These are phyloP conservation scores for Otus sunia DNA, from an alignment of 2,113 vertebrate genomes.

Conservation along the genomic window DNA sequence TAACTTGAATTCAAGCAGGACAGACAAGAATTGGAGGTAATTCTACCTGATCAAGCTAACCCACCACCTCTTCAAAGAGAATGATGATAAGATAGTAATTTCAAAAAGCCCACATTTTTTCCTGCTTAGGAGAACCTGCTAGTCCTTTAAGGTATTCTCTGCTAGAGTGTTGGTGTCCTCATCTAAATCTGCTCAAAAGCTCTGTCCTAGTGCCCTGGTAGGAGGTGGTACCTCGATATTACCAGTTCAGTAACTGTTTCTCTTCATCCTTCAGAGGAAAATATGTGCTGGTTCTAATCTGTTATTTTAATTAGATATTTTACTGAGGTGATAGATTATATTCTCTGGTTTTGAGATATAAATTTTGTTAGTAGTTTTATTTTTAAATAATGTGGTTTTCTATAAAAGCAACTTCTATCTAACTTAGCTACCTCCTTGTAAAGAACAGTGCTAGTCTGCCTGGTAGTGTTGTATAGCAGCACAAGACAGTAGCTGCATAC, in stretches of 20 bases:
- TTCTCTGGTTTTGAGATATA: neutral
- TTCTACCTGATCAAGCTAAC: neutral
- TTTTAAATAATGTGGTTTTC: neutral
- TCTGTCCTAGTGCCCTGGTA: neutral
- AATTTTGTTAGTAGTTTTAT: neutral
- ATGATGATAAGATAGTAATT: neutral
- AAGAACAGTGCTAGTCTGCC: neutral
- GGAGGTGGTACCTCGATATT: neutral
- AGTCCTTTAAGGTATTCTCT: neutral
- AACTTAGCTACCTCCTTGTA: neutral
- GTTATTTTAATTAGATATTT: neutral
- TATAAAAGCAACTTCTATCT: neutral
- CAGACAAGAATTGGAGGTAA: neutral
- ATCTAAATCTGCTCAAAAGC: neutral
- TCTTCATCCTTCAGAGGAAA: neutral
- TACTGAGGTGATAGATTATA: too few relatives aligned
- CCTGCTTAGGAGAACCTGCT: neutral
- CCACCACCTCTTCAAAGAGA: neutral
- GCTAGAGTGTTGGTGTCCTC: neutral
- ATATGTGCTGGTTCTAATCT: neutral
- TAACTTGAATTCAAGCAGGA: neutral
- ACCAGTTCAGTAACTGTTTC: neutral
- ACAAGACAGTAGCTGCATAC: neutral
- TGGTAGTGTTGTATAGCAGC: neutral
- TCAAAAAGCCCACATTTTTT: accelerated